Evolutionary conservation across 2,888 invertebrate species (phyloP).

Genomic region (Lasioglossum lativentre): DNA sequence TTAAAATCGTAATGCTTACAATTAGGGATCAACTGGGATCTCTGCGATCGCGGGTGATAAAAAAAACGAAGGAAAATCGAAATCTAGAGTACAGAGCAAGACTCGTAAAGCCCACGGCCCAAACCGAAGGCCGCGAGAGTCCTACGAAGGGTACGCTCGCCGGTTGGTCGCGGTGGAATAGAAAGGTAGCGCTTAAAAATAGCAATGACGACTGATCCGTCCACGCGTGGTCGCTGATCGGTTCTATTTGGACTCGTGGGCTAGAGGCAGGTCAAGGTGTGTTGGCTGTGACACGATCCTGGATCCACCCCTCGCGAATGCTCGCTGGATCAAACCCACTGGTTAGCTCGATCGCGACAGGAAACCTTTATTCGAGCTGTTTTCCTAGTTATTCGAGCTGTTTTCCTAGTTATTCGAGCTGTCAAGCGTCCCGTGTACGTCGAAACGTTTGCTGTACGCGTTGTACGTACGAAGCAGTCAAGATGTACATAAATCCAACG

Average conservation of each 20-base stretch:
- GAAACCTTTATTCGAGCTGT: neutral
- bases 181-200: slow-evolving; percentile 70
- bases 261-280: slow-evolving; percentile 66
- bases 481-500: too few species aligned
- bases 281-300: slow-evolving; percentile 40
- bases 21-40: too few species aligned
- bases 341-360: neutral
- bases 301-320: slow-evolving; percentile 49
- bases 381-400: too few species aligned
- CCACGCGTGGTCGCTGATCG: slow-evolving; percentile 60
- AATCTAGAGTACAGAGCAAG: neutral
- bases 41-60: neutral
- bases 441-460: too few species aligned
- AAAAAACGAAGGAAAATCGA: neutral
- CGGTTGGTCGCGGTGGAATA: slow-evolving; percentile 27
- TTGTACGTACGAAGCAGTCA: too few species aligned
- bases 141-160: slow-evolving; percentile 42
- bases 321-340: neutral
- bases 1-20: too few species aligned
- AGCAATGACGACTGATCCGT: slow-evolving; percentile 68
- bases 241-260: slow-evolving; percentile 56
- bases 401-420: too few species aligned
- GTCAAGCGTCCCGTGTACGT: too few species aligned
- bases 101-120: neutral
- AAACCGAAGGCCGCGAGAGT: slow-evolving; percentile 13